Evolutionary conservation across 2,797 vertebrate species (phyloP).

Genomic region (Choloepus didactylus): DNA sequence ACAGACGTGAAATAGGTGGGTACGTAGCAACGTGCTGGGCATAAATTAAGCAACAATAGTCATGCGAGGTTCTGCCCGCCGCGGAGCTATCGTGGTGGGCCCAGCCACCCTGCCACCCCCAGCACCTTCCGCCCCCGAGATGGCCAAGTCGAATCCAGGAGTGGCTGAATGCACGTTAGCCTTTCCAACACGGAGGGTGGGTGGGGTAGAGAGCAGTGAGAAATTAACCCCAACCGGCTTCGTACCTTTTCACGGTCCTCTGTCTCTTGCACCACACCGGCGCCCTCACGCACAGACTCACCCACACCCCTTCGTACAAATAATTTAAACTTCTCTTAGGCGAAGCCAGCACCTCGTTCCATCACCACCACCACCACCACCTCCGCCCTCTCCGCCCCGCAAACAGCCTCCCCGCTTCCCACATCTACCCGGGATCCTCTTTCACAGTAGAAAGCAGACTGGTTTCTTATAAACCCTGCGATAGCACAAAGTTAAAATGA

Average conservation of each 20-base stretch:
- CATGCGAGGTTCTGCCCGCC: conserved; percentile 64
- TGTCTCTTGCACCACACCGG: neutral
- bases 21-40: conserved; percentile 80
- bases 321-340: conserved; percentile 76
- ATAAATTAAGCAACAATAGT: conserved; percentile 87
- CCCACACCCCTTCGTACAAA: conserved; percentile 64
- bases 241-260: conserved; percentile 47
- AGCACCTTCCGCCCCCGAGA: neutral
- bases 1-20: conserved; percentile 73
- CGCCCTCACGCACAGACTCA: conserved; percentile 58
- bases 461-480: conserved; percentile 66
- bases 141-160: neutral
- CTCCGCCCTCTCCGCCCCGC: conserved; percentile 26
- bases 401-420: conserved; percentile 33
- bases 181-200: conserved; percentile 42
- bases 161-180: neutral
- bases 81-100: conserved; percentile 52
- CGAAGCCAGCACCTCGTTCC: conserved; percentile 58
- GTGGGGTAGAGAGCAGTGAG: conserved; percentile 59
- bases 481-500: conserved; percentile 76
- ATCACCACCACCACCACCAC: conserved; percentile 9
- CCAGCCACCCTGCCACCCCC: conserved; percentile 57
- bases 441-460: conserved; percentile 53
- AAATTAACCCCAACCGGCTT: conserved; percentile 12
- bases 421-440: conserved; percentile 54